A percentile compares a stretch with the other conserved stretches of the same genome.
phyloP scores from a whole-genome alignment of 1,140 invertebrate species.

The Gonatopus flavifemur region DNA sequence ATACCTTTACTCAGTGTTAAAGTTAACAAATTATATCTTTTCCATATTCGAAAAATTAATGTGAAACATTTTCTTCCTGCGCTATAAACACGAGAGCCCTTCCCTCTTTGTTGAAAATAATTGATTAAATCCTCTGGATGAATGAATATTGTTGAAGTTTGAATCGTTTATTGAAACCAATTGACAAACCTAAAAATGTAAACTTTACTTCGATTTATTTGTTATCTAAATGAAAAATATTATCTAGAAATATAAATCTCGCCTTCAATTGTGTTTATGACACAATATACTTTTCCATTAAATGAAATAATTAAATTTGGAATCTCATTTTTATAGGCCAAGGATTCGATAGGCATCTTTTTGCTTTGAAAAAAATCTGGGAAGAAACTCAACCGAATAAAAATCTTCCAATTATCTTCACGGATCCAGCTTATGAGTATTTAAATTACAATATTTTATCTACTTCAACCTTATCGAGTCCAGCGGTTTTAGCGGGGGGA shows the following conservation, averaged over 20 bases:
- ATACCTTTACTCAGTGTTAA: too few relatives aligned
- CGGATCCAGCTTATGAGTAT: constrained; percentile 76
- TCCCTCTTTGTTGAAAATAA: too few relatives aligned
- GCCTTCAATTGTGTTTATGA: too few relatives aligned
- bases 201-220: constrained; percentile 1
- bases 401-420: constrained; percentile 75
- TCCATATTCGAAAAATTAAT: too few relatives aligned
- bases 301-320: background rate
- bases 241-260: background rate
- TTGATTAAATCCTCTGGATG: too few relatives aligned
- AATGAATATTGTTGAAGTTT: too few relatives aligned
- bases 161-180: too few relatives aligned
- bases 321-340: constrained; percentile 63
- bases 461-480: constrained; percentile 89
- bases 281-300: too few relatives aligned
- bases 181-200: too few relatives aligned
- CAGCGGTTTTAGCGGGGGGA: constrained; percentile 84
- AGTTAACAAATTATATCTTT: too few relatives aligned
- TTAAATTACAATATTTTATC: constrained; percentile 94
- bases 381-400: constrained; percentile 62
- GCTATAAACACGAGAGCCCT: too few relatives aligned
- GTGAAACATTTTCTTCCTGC: too few relatives aligned
- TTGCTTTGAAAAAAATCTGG: constrained; percentile 75
- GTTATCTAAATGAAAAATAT: background rate
- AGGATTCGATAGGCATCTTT: constrained; percentile 96